These are phyloP conservation scores for Lepisosteus oculatus DNA, from an alignment of 2,113 vertebrate species.

Conservation along the genomic window DNA sequence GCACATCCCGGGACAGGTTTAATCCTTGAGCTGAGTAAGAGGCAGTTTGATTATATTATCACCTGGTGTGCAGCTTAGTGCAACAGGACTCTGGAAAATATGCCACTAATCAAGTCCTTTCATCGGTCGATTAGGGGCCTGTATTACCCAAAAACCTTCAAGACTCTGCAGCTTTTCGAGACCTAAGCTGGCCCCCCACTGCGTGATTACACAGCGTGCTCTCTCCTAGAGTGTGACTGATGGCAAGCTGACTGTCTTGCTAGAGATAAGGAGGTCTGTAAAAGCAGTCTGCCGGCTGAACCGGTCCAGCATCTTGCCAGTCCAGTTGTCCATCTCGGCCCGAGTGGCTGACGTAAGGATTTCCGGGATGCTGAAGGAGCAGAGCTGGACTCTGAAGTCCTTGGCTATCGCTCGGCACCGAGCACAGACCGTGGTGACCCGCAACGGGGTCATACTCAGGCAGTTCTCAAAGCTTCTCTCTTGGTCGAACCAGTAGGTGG, in stretches of 20 bases:
- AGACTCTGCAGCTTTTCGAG: no score
- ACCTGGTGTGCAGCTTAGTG: no score
- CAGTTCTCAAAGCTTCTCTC: slow-evolving; percentile 72
- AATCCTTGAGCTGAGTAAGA: no score
- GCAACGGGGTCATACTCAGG: slow-evolving; percentile 75
- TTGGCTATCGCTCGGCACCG: slow-evolving; percentile 51
- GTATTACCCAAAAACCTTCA: no score
- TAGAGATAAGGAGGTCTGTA: slow-evolving; percentile 66
- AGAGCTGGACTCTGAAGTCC: slow-evolving; percentile 61
- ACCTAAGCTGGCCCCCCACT: no score
- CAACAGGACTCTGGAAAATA: no score
- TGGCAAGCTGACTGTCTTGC: slow-evolving; percentile 67
- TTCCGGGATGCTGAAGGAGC: slow-evolving; percentile 87
- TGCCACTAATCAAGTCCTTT: no score
- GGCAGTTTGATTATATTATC: no score
- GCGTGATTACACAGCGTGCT: no score
- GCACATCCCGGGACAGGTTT: no score
- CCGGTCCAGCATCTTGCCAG: slow-evolving; percentile 50
- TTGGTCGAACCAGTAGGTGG: slow-evolving; percentile 72
- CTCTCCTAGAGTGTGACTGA: slow-evolving; percentile 72
- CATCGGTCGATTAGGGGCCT: no score
- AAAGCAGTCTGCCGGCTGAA: slow-evolving; percentile 73
- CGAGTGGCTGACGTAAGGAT: slow-evolving; percentile 54
- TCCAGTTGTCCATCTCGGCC: slow-evolving; percentile 65
- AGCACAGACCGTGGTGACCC: slow-evolving; percentile 64